These are phyloP conservation scores for Acleris laterana DNA, from an alignment of 2,888 invertebrate genomes.

Conservation along the genomic window DNA sequence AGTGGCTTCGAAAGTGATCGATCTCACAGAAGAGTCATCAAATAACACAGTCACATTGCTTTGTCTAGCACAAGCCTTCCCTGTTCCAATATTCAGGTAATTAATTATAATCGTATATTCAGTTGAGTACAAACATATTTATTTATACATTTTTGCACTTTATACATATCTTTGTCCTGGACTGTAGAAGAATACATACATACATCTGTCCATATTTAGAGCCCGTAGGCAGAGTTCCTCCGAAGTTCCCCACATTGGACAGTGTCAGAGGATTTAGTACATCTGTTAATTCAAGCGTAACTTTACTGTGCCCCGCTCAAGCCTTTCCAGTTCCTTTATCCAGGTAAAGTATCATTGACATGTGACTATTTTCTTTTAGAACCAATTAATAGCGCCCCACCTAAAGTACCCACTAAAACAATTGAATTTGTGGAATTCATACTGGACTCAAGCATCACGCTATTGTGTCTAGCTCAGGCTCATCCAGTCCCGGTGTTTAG, in stretches of 20 bases:
- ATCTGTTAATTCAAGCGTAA: slow-evolving; percentile 81
- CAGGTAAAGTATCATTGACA: slow-evolving; percentile 78
- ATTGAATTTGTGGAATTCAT: slow-evolving; percentile 75
- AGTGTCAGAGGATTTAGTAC: slow-evolving; percentile 83
- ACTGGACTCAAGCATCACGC: slow-evolving; percentile 81
- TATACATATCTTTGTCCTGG: no score
- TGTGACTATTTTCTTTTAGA: slow-evolving; percentile 79
- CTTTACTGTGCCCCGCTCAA: slow-evolving; percentile 88
- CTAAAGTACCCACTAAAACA: slow-evolving; percentile 85
- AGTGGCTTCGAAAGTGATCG: slow-evolving; percentile 84
- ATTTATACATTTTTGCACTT: no score
- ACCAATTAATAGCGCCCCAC: slow-evolving; percentile 88
- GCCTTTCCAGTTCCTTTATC: slow-evolving; percentile 86
- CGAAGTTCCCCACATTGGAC: slow-evolving; percentile 90
- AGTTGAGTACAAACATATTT: neutral
- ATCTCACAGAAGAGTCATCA: slow-evolving; percentile 68
- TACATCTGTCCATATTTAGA: slow-evolving; percentile 67
- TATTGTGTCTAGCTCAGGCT: slow-evolving; percentile 89
- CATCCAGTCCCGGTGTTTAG: slow-evolving; percentile 88
- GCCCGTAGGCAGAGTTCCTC: slow-evolving; percentile 85
- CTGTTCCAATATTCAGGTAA: slow-evolving; percentile 88
- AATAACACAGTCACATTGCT: slow-evolving; percentile 76
- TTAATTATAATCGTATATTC: slow-evolving; percentile 27
- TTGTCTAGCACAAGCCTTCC: slow-evolving; percentile 87
- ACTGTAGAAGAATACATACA: slow-evolving; percentile 30